Percentiles rank a stretch among this genome's conserved stretches.
These are phyloP conservation scores for Falco novaeseelandiae DNA, from an alignment of 2,797 vertebrate species.

Conservation along the genomic window DNA sequence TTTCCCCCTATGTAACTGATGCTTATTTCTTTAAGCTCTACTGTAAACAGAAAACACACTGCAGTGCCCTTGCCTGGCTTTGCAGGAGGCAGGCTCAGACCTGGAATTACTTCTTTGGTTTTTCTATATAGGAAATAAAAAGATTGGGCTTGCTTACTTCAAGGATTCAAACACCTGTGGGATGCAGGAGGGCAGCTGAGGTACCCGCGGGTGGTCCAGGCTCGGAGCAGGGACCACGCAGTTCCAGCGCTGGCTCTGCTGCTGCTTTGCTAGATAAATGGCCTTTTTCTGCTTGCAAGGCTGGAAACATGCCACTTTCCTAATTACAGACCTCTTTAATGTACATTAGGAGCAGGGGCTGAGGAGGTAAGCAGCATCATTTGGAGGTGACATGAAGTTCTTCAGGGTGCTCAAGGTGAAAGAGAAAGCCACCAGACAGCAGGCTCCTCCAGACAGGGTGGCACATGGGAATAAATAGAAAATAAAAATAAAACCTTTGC, in stretches of 20 bases:
- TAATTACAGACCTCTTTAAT: not conserved
- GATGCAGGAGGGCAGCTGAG: not conserved
- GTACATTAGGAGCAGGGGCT: not conserved
- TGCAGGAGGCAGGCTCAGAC: conserved; percentile 30
- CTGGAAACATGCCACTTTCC: not conserved
- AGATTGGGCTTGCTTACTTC: not conserved
- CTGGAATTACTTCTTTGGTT: not conserved
- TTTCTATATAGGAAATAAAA: not conserved
- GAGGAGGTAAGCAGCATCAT: not conserved
- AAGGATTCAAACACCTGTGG: not conserved
- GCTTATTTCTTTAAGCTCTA: conserved; percentile 61
- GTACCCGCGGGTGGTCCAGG: not conserved
- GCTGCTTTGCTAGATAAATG: not conserved
- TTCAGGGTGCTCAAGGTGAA: not conserved
- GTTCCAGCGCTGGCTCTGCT: not conserved
- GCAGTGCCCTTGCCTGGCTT: not conserved
- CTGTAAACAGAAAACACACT: conserved; percentile 50
- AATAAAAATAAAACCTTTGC: not conserved
- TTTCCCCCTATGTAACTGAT: conserved; percentile 62
- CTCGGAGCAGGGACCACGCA: rapidly evolving
- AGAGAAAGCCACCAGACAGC: not conserved
- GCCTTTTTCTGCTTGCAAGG: not conserved
- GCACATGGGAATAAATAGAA: not conserved
- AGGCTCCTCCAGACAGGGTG: not conserved
- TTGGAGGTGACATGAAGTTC: not conserved